Base-by-base conservation (phyloP, 2,113 vertebrate genomes). In the Poicephalus meyeri region DNA sequence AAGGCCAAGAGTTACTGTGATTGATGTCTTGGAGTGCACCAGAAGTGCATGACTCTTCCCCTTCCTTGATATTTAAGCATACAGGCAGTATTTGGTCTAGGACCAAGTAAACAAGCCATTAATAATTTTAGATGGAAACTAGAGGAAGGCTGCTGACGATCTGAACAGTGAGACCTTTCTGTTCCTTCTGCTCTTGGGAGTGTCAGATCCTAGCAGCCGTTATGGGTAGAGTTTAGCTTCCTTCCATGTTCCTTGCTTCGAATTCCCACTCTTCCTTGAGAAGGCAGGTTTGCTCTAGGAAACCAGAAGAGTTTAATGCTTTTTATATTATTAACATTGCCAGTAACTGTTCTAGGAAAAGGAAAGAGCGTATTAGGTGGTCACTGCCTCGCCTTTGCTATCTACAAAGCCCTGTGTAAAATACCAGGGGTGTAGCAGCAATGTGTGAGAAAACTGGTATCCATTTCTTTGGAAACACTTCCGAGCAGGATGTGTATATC, bases 61-160 rank as follows among this genome's bases (percentile, higher is more conserved):
- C 56, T 76, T 49, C 88, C 58, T 68, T 86, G 89, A 31, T 84
- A 74, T 81, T 92, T 71, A 80, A 89, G 88, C 24, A 18, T 24
- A 71, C 92, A 91, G 94, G 52, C 77, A 79, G 29, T 17, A 33
- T 49, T 95, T 95, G 86, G 93, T 89, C 69, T 73, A 68, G 73
- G 76, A 92, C 89, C 96, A 95, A 95, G 93, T 91, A 84, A 93
- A 92, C 61, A 91, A 72, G 37, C 84, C 94, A 87, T 95, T 91
- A 92, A 92, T 91, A 95, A 97, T 82, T 79, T 52, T 23, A 85
- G 73, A 81, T 95, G 84, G 93, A 89, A 95, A 85, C 52, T 52
- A 65, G 91, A 91, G 83, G 69, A 89, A 93, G 70, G 73, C 72
- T 86, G 70, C 39, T 69, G 89, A 47, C 24, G 29, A 10, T 49